Conservation (phyloP, 1,140 invertebrate species). For the Vanessa tameamea region DNA sequence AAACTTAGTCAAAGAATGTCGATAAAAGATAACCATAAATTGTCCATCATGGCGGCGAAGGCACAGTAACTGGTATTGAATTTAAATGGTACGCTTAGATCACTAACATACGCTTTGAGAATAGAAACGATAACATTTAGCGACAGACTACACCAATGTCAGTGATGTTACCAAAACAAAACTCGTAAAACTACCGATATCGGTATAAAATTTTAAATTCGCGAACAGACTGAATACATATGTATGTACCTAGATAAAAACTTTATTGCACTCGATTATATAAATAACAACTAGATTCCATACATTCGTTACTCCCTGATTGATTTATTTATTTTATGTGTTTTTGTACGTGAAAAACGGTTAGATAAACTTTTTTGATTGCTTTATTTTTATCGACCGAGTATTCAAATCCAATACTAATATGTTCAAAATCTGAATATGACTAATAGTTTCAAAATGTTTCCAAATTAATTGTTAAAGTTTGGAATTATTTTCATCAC, state of each 20-base stretch:
- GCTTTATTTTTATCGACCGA: too few species aligned
- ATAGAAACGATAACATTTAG: conserved; percentile 71
- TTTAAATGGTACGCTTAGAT: conserved; percentile 75
- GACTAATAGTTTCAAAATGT: too few species aligned
- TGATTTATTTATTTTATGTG: too few species aligned
- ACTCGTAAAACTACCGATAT: conserved; percentile 59
- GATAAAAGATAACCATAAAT: conserved; percentile 68
- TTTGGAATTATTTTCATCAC: conserved; percentile 69
- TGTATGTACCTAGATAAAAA: not conserved
- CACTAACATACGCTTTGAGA: conserved; percentile 63
- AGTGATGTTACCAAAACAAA: conserved; percentile 66
- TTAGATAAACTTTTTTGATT: too few species aligned
- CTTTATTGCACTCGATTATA: conserved; percentile 33
- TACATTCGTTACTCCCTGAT: too few species aligned
- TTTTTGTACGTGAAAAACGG: too few species aligned
- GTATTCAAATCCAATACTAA: too few species aligned
- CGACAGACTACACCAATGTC: conserved; percentile 60
- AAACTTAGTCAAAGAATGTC: conserved; percentile 53
- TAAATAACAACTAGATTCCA: not conserved
- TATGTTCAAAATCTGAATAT: too few species aligned
- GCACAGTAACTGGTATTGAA: conserved; percentile 67
- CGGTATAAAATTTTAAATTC: conserved; percentile 58
- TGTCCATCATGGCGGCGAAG: conserved; percentile 56
- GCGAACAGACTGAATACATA: not conserved
- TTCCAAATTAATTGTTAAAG: conserved; percentile 60